phyloP scores from a whole-genome alignment of 2,888 invertebrate genomes.

The Abrostola triplasia region DNA sequence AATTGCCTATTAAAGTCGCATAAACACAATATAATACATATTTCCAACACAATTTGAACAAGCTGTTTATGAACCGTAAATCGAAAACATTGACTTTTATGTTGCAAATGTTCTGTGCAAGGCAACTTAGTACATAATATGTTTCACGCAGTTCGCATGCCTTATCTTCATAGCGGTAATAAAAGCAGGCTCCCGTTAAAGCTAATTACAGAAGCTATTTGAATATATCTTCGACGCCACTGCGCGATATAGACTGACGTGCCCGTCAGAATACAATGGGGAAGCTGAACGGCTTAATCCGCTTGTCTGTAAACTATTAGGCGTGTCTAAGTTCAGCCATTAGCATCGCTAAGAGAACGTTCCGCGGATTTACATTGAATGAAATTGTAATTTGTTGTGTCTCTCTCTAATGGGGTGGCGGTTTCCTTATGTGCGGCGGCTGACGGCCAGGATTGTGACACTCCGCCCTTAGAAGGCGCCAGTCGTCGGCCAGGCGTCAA shows the following conservation, averaged over 20 bases:
- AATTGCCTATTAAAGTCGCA: slow-evolving; percentile 6
- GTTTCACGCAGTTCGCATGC: slow-evolving; percentile 34
- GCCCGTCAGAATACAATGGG: slow-evolving; percentile 71
- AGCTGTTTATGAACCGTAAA: slow-evolving; percentile 37
- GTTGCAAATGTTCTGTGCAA: slow-evolving; percentile 24
- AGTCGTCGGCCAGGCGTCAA: slow-evolving; percentile 68
- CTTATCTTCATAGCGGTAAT: slow-evolving; percentile 53
- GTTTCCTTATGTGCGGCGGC: slow-evolving; percentile 70
- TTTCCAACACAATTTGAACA: slow-evolving; percentile 13
- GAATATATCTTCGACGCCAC: slow-evolving; percentile 61
- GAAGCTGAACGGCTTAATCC: slow-evolving; percentile 76
- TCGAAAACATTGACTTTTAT: slow-evolving; percentile 40
- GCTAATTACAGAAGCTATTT: slow-evolving; percentile 67
- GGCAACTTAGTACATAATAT: slow-evolving; percentile 46
- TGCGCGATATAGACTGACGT: slow-evolving; percentile 69
- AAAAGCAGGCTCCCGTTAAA: slow-evolving; percentile 57
- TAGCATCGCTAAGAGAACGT: slow-evolving; percentile 71
- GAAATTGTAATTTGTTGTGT: slow-evolving; percentile 84
- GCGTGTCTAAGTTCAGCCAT: slow-evolving; percentile 79
- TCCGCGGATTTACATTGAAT: slow-evolving; percentile 84
- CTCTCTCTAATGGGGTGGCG: slow-evolving; percentile 65
- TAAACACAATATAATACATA: slow-evolving; percentile 6
- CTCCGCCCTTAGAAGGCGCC: slow-evolving; percentile 70
- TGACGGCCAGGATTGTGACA: slow-evolving; percentile 63
- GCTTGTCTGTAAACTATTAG: slow-evolving; percentile 77